A percentile compares a stretch with the other conserved stretches of the same genome.
Conservation (phyloP, 2,888 invertebrate genomes). For the Dyspetes luteomarginatus region DNA sequence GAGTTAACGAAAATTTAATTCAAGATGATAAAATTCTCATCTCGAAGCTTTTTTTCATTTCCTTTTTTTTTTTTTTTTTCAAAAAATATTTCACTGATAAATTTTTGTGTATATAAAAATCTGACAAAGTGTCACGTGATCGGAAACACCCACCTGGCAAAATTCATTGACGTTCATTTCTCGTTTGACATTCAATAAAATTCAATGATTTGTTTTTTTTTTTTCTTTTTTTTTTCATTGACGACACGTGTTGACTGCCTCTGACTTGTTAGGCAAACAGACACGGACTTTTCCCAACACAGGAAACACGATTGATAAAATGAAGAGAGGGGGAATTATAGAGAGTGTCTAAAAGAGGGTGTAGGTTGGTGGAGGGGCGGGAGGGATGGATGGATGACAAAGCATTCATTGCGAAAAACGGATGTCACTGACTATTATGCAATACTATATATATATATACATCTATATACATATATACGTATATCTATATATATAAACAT, state of each 20-base stretch:
- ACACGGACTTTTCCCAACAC: slow-evolving; percentile 10
- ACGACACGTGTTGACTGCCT: slow-evolving; percentile 40
- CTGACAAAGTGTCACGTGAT: too few relatives aligned
- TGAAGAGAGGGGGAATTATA: background rate
- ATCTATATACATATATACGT: background rate
- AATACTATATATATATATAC: slow-evolving; percentile 7
- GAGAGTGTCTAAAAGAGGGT: too few relatives aligned
- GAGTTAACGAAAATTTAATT: too few relatives aligned
- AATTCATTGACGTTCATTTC: slow-evolving; percentile 52
- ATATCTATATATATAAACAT: background rate
- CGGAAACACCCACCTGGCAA: slow-evolving; percentile 22
- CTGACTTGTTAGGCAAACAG: slow-evolving; percentile 18
- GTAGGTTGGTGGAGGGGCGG: background rate
- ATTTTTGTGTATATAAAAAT: too few relatives aligned
- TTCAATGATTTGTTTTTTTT: slow-evolving; percentile 35
- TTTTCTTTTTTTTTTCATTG: slow-evolving; percentile 20
- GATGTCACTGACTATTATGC: slow-evolving; percentile 37
- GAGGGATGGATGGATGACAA: slow-evolving; percentile 24
- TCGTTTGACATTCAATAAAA: slow-evolving; percentile 34
- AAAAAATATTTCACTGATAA: too few relatives aligned
- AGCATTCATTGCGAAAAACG: slow-evolving; percentile 20
- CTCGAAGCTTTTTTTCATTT: too few relatives aligned
- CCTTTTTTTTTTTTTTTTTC: too few relatives aligned
- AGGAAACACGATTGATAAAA: slow-evolving; percentile 25
- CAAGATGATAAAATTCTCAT: too few relatives aligned